Evolutionary conservation across 2,888 invertebrate genomes (phyloP).

Genomic region (Lottia gigantea): DNA sequence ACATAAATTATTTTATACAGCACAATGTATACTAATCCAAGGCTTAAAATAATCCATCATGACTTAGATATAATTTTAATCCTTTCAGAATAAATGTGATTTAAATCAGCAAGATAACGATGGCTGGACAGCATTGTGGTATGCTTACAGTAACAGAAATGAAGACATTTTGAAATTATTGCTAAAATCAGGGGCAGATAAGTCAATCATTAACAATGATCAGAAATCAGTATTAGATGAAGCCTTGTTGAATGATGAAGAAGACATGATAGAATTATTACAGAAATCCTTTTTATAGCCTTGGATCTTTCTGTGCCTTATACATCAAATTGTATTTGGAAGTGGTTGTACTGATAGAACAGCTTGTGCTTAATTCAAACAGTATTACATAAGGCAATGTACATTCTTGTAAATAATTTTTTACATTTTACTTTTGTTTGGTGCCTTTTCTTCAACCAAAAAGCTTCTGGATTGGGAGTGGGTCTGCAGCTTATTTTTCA

Average conservation of each 20-base stretch:
- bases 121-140: slow-evolving; percentile 56
- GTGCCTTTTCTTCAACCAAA: too few relatives aligned
- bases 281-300: slow-evolving; percentile 28
- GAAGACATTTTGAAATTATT: slow-evolving; percentile 51
- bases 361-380: too few relatives aligned
- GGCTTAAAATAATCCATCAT: too few relatives aligned
- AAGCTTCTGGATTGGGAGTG: too few relatives aligned
- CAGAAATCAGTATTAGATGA: slow-evolving; percentile 51
- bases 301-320: neutral
- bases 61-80: neutral
- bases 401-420: too few relatives aligned
- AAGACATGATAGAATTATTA: slow-evolving; percentile 49
- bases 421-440: too few relatives aligned
- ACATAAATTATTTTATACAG: too few relatives aligned
- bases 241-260: slow-evolving; percentile 55
- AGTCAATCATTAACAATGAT: slow-evolving; percentile 41
- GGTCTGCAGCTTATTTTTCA: too few relatives aligned
- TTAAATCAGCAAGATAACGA: slow-evolving; percentile 48
- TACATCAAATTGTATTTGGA: neutral
- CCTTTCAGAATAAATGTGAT: slow-evolving; percentile 43
- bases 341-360: too few relatives aligned
- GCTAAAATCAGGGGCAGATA: slow-evolving; percentile 51
- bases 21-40: neutral
- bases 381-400: too few relatives aligned
- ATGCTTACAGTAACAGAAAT: slow-evolving; percentile 53